Evolutionary conservation across 2,888 invertebrate species (phyloP).

Genomic region (Philaethria dido): DNA sequence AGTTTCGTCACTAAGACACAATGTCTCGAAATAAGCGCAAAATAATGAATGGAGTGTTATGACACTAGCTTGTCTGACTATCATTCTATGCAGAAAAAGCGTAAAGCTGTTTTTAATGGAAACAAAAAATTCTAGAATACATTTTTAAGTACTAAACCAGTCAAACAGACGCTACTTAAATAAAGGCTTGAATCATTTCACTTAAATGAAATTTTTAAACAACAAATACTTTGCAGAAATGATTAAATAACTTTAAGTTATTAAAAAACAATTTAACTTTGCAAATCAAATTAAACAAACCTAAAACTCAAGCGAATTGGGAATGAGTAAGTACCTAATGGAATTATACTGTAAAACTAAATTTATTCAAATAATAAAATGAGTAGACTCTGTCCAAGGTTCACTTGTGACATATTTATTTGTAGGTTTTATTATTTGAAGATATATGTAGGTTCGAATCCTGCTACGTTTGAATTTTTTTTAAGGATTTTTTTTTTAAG

Average conservation of each 20-base stretch:
- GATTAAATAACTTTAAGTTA: slow-evolving; percentile 16
- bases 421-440: too few species aligned
- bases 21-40: too few species aligned
- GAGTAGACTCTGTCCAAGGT: neutral
- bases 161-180: neutral
- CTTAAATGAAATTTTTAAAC: slow-evolving; percentile 4
- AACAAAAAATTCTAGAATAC: too few species aligned
- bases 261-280: slow-evolving; percentile 17
- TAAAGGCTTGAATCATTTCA: neutral
- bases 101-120: too few species aligned
- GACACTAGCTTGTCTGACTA: too few species aligned
- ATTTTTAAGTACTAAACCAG: neutral
- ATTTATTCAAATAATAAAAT: slow-evolving; percentile 9
- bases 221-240: slow-evolving; percentile 11
- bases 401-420: neutral
- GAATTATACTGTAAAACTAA: slow-evolving; percentile 12
- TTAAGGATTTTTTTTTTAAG: too few species aligned
- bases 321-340: slow-evolving; percentile 13
- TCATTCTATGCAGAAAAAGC: too few species aligned
- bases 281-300: slow-evolving; percentile 19
- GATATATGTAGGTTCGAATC: too few species aligned
- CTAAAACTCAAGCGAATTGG: slow-evolving; percentile 20
- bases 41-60: too few species aligned
- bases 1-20: too few species aligned
- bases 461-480: too few species aligned